Base-by-base conservation (phyloP, 2,113 vertebrate species). In the Petrocephalus zakoni region DNA sequence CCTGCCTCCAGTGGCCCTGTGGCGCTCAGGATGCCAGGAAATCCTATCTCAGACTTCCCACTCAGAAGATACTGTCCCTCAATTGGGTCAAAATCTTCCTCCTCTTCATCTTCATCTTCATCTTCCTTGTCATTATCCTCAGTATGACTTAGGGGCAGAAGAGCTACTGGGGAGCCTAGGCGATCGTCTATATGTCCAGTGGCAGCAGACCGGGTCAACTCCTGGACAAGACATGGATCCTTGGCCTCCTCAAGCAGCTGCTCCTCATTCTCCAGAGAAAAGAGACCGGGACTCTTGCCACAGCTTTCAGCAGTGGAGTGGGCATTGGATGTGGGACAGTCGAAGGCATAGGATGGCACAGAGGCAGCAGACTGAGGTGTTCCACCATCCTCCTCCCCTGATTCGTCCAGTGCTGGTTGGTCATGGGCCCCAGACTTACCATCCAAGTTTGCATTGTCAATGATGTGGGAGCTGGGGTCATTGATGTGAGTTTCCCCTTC, bases 241-340 rank as follows among this genome's bases (percentile, higher is more conserved):
- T 94, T 95, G 47, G 91, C 89, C 90, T 96, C 95, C 90, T 96
- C 95, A 0, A 93, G 85, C 1, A 95, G 93, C 87, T 95, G 92
- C 42, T 93, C 92, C 83, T 93, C 92, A 10, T 93, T 95, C 90
- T 96, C 96, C 56, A 96, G 90, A 88, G 95, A 96, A 90, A 96
- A 95, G 87, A 96, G 94, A 7, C 96, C 96, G 0, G 96, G 95
- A 86, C 96, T 97, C 89, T 93, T 95, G 88, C 93, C 87, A 68
- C 95, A 96, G 92, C 95, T 96, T 89, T 96, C 95, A 0, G 95
- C 95, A 0, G 92, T 92, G n/a, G 95, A 95, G 52, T 92, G 95
- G 37, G 93, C 93, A 5, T 95, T 90, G 25, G 94, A 96, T 89
- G 93, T 95, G 64, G 89, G 93, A 15, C 92, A 93, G 90, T 95